Base-by-base conservation (phyloP, 2,888 invertebrate genomes). In the Morpho deidamia region DNA sequence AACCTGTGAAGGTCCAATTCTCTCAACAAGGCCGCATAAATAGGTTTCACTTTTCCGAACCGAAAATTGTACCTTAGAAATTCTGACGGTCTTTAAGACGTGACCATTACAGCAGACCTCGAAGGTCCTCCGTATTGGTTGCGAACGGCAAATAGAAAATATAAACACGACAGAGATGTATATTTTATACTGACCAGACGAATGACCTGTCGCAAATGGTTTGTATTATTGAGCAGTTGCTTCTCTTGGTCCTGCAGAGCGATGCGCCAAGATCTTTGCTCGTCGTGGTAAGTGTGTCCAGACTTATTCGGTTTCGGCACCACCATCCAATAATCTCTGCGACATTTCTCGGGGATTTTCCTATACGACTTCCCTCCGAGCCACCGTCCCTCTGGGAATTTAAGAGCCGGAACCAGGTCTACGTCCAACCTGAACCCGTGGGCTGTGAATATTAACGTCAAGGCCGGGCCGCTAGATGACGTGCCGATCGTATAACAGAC, bases 181-280 rank as follows among this genome's bases (percentile, higher is more conserved):
- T 23, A 23, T 23, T 23, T 23, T 37, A 37, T 37, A 78, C 80
- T 85, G 43, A 91, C 81, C 60, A 88, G 65, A 59, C 82, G 74
- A n/a, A 90, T 68, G 0, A 83, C 76, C 54, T 78, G 82, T 34
- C 84, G 79, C 57, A 91, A 64, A 43, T 79, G 74, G 45, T 74
- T 61, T 2, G 75, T 71, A 44, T 83, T 72, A 43, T 84, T 62
- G 51, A 92, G 75, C 7, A 91, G 56, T 23, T 79, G 69, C 37
- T 81, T 77, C 68, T 92, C 92, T 57, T 91, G 90, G 49, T 86
- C 80, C 59, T 91, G 91, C 48, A 92, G 81, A 0, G 90, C 89
- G 10, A 91, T 67, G 23, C 92, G 78, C 92, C 92, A 92, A 14
- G 85, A 81, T 2, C 83, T 71, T 1, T 58, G 51, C 59, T 63